Base-by-base conservation (phyloP, 2,888 invertebrate genomes). In the Eristalis tenax region DNA sequence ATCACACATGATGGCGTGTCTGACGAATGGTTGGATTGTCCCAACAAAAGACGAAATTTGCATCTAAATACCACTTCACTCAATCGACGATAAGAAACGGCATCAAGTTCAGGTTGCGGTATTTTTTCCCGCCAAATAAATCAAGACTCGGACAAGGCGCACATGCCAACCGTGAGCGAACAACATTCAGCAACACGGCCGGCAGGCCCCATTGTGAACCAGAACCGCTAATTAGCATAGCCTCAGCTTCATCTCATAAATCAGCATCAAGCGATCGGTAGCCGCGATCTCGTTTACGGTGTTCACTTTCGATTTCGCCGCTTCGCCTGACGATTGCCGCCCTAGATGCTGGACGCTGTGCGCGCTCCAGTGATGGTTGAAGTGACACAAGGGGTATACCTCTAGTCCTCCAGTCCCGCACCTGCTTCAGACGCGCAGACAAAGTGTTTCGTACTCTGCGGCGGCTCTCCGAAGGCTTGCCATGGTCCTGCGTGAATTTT, bases 351-450 rank as follows among this genome's bases (percentile, higher is more conserved):
- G n/a, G 50, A 18, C 50, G 18, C 77, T 26, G 61, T 13, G 18
- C 56, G 32, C 56, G 38, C 22, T 78, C 56, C 57, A 18, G 38
- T 35, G 18, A 6, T 1, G 75, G 63, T 80, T 80, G 56, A 79
- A 79, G 73, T 84, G 83, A 83, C 79, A 75, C 64, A 35, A 64
- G 78, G 43, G 68, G 64, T 68, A 50, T 1, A 50, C 8, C n/a
- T 13, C 6, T 8, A 18, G 15, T 50, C n/a, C 13, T 50, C 4
- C n/a, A 18, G 15, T 50, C n/a, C 23, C 23, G 57, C 15, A 23
- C 22, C 57, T 57, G 56, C 57, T n/a, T 57, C 10, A 11, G 22
- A 10, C 10, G 22, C 40, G 43, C 38, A 38, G 23, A 38, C 26
- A 38, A 59, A 43, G 32, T 64, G 13, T 13, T 64, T 38, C 50